Evolutionary conservation across 2,113 vertebrate genomes (phyloP), one percentile per base, ranked within the genome.

Genomic region (Calyptommatus sinebrachiatus): DNA sequence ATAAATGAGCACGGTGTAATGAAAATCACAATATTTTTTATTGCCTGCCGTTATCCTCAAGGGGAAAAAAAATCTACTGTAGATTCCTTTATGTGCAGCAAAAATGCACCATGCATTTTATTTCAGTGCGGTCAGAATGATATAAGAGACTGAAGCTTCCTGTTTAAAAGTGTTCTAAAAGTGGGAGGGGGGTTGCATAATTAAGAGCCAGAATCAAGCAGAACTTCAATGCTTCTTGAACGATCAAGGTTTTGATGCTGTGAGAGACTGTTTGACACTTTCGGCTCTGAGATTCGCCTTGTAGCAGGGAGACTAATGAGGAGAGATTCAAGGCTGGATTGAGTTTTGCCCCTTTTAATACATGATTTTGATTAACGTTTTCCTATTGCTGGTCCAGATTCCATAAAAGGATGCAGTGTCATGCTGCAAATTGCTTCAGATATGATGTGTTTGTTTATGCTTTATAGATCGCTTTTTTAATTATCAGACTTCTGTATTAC

Each of bases 1-100:
- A 85, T 86, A 78, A 87, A 91, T 88, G 87, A 88, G 73, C 67
- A 86, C 3, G 0, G 22, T 70, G 66, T 85, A 91, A 91, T 90
- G 88, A 91, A 89, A 92, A 92, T 91, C 88, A 89, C 81, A 91
- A 76, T 89, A 68, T 87, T 86, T 87, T 86, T 78, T 84, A 85
- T 78, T 75, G 75, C 86, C 80, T 85, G 83, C 9, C 0, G 0
- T 79, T 88, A 85, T 65, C 60, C 41, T 62, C 14, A 1, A 18
- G 53, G 14, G 11, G 53, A 5, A 57, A 24, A 62, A 88, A 84
- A 85, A 82, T 83, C 81, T 67, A 63, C 29, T 78, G 70, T 24
- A 75, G 73, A n/a, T 72, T 87, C 61, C 57, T 77, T 77, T 53
- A 28, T 61, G 76, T 63, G 67, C 87, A 70, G 28, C 73, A 53